Base-by-base conservation (phyloP, 2,113 vertebrate genomes). In the Hemichromis elongatus region DNA sequence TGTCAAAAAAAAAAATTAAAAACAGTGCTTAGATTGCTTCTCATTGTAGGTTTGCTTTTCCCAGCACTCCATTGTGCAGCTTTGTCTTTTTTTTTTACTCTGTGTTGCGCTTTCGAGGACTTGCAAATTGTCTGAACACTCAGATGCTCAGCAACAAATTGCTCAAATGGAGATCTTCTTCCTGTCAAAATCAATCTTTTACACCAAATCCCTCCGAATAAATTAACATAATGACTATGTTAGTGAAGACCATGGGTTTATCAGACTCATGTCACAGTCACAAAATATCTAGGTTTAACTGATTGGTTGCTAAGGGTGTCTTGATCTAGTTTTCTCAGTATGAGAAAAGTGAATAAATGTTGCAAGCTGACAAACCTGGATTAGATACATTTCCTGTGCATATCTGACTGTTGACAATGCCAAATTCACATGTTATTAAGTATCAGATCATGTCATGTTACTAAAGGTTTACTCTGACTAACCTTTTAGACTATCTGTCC, bases 181-280 rank as follows among this genome's bases (percentile, higher is more conserved):
- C 35, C 80, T 93, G 90, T 91, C 90, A 89, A 77, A 88, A 83
- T 33, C 59, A 75, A 78, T 83, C 28, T 86, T 88, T 85, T 81
- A 79, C 83, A 84, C 24, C n/a, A 81, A 86, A 88, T 80, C 59
- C 54, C 40, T 87, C 54, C 19, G 77, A 78, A 87, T 54, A 59
- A 75, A 94, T 94, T 82, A 92, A 78, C 87, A 92, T 92, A 93
- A 92, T 94, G 82, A 81, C 50, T 55, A 66, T 82, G 79, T 86
- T 84, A 81, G 55, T 45, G 68, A 81, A 78, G 86, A 66, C 84
- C 57, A 75, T 57, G 40, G 57, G 68, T 75, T 82, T 83, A 54
- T 81, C 52, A 88, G 85, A 83, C 61, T 81, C 59, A 28, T 90
- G 82, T 88, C 86, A 79, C 53, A 86, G 53, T 91, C 77, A 66